Percentiles rank a stretch among this genome's conserved stretches.
These are phyloP conservation scores for Myotis yumanensis DNA, from an alignment of 2,113 vertebrate species.

Conservation along the genomic window DNA sequence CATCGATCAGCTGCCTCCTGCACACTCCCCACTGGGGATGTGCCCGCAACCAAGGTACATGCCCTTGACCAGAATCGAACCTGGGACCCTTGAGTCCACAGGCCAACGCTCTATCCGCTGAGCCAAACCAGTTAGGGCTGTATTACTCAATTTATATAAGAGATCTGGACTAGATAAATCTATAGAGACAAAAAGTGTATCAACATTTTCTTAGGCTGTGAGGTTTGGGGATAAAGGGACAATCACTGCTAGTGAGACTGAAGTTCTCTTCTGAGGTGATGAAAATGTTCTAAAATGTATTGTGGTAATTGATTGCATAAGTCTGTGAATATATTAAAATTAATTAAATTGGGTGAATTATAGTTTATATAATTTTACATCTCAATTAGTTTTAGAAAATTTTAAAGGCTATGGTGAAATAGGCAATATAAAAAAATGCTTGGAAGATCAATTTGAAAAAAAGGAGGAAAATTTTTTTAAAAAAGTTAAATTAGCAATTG, in stretches of 20 bases:
- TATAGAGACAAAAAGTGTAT: background rate
- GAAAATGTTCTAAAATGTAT: too few relatives aligned
- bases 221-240: background rate
- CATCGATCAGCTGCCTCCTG: too few relatives aligned
- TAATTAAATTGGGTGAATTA: background rate
- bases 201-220: background rate
- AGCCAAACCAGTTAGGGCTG: background rate
- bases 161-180: background rate
- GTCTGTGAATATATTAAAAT: background rate
- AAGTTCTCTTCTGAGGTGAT: background rate
- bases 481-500: background rate
- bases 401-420: background rate
- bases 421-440: background rate
- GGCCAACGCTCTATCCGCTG: too few relatives aligned
- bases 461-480: background rate
- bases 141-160: background rate
- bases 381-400: background rate
- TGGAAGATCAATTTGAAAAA: background rate
- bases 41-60: too few relatives aligned
- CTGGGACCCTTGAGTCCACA: too few relatives aligned
- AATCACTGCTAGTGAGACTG: background rate
- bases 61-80: too few relatives aligned
- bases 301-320: background rate
- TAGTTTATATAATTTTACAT: background rate
- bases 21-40: too few relatives aligned